These are phyloP conservation scores for Hepsetus odoe DNA, from an alignment of 2,113 vertebrate species.

Conservation along the genomic window DNA sequence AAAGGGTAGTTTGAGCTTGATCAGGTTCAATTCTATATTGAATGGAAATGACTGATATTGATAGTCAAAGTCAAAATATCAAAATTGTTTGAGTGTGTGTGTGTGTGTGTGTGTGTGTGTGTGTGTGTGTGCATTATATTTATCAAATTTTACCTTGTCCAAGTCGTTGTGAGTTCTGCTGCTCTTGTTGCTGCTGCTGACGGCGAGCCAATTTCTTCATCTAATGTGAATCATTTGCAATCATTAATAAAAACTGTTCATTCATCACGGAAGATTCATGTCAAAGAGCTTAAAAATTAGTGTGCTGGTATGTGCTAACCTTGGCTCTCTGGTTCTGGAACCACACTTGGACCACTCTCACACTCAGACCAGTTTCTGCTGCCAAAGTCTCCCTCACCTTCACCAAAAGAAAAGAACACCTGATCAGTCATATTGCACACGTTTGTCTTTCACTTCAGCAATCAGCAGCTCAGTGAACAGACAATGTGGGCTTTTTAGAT, in stretches of 20 bases:
- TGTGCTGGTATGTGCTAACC: conserved; percentile 71
- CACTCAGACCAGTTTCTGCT: conserved; percentile 91
- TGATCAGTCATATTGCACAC: not conserved
- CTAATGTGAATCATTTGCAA: conserved; percentile 63
- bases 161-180: conserved; percentile 86
- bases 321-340: conserved; percentile 99
- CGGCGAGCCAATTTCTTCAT: conserved; percentile 94
- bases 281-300: not conserved
- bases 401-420: conserved; percentile 31
- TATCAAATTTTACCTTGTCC: conserved; percentile 91
- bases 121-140: no score
- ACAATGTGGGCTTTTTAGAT: not conserved
- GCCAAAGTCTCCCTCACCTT: conserved; percentile 94
- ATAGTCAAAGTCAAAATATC: no score
- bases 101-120: no score
- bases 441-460: not conserved
- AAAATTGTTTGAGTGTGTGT: no score
- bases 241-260: not conserved
- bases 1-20: no score
- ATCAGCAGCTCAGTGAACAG: not conserved
- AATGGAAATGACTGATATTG: no score
- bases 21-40: no score
- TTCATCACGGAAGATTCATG: not conserved
- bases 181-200: conserved; percentile 94
- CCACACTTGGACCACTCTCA: conserved; percentile 96